Evolutionary conservation across 1,140 invertebrate genomes (phyloP).

Genomic region (Ctenoplectra terminalis): DNA sequence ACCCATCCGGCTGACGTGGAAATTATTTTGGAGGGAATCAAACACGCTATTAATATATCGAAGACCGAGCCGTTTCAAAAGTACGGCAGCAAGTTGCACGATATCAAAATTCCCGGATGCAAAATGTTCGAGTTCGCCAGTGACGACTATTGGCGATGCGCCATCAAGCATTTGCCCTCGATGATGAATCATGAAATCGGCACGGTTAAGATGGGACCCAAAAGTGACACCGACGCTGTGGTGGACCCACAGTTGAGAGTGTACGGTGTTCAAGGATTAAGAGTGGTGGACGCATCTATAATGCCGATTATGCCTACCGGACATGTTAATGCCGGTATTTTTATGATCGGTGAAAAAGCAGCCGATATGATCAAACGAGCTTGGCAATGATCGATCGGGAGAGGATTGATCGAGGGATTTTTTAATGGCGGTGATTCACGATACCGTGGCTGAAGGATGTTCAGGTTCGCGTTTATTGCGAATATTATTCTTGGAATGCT

Average conservation of each 20-base stretch:
- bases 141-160: slow-evolving; percentile 90
- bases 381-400: slow-evolving; percentile 55
- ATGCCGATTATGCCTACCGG: slow-evolving; percentile 89
- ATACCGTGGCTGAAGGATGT: no score
- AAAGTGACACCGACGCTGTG: slow-evolving; percentile 86
- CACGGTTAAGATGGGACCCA: slow-evolving; percentile 91
- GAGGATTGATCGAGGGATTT: background rate
- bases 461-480: no score
- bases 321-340: slow-evolving; percentile 89
- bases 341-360: slow-evolving; percentile 94
- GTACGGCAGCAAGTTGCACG: slow-evolving; percentile 84
- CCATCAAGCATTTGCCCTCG: slow-evolving; percentile 85
- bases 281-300: slow-evolving; percentile 90
- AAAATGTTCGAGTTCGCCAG: slow-evolving; percentile 82
- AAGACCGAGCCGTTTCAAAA: slow-evolving; percentile 85
- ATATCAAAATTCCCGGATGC: slow-evolving; percentile 85
- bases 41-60: slow-evolving; percentile 85
- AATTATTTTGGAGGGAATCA: slow-evolving; percentile 87
- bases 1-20: slow-evolving; percentile 86
- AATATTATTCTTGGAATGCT: no score
- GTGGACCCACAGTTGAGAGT: slow-evolving; percentile 89
- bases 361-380: slow-evolving; percentile 89
- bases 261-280: slow-evolving; percentile 86
- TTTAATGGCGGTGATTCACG: background rate
- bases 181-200: slow-evolving; percentile 89